Percentiles rank a stretch among this genome's conserved stretches.
These are phyloP conservation scores for Diploptera punctata DNA, from an alignment of 2,888 invertebrate genomes.

Conservation along the genomic window DNA sequence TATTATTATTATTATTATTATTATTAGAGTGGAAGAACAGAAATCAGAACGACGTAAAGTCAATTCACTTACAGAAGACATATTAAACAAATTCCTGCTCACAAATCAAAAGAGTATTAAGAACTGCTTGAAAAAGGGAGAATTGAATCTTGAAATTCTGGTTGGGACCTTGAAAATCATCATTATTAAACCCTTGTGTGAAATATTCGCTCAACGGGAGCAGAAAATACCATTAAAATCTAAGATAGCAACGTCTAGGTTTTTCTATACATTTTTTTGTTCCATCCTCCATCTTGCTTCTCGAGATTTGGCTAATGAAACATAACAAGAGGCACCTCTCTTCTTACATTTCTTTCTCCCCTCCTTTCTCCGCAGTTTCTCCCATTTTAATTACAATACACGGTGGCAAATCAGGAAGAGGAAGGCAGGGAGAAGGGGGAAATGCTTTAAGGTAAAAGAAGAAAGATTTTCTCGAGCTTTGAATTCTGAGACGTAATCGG, in stretches of 20 bases:
- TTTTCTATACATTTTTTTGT: conserved; percentile 1
- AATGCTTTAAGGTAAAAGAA: background rate
- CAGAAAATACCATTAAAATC: conserved; percentile 42
- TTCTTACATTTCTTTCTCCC: conserved; percentile 1
- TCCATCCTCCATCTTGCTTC: background rate
- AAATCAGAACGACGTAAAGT: too few species aligned
- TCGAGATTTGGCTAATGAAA: conserved; percentile 39
- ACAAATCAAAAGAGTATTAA: too few species aligned
- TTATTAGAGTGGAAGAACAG: too few species aligned
- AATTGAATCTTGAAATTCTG: background rate
- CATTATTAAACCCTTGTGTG: conserved; percentile 35
- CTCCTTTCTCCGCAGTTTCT: conserved; percentile 18
- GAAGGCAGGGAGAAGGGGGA: too few species aligned
- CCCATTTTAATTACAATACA: conserved; percentile 26
- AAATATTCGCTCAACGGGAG: conserved; percentile 39
- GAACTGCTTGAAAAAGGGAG: background rate
- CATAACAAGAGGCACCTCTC: conserved; percentile 31
- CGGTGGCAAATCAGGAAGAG: background rate
- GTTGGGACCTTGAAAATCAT: conserved; percentile 5
- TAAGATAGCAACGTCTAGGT: background rate
- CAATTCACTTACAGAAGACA: too few species aligned
- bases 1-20: too few species aligned
- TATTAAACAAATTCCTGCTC: too few species aligned
- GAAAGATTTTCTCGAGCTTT: background rate
- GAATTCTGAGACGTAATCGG: conserved; percentile 3